Evolutionary conservation across 2,113 vertebrate species (phyloP).

Genomic region (Hymenochirus boettgeri): DNA sequence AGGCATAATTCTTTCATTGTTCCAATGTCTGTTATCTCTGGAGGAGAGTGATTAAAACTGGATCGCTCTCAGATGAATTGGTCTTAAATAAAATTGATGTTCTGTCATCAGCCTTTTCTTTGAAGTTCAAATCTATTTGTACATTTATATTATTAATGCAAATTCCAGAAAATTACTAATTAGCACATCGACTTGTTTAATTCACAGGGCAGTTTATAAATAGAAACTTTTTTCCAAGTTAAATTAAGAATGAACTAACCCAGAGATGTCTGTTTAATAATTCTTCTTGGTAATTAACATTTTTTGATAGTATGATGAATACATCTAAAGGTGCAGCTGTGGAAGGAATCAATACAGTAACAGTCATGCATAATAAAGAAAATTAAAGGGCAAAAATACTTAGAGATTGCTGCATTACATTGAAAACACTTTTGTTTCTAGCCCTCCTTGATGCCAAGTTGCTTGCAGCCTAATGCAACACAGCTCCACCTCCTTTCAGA

Average conservation of each 20-base stretch:
- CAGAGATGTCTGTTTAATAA: neutral
- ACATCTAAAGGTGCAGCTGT: too few relatives aligned
- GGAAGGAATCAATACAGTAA: too few relatives aligned
- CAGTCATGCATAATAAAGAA: too few relatives aligned
- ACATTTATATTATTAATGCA: neutral
- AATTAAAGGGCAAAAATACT: too few relatives aligned
- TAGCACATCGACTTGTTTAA: neutral
- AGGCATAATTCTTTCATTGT: slow-evolving; percentile 5
- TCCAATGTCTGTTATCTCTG: neutral
- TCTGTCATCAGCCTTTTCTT: neutral
- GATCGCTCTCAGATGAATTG: slow-evolving; percentile 5
- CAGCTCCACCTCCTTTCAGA: too few relatives aligned
- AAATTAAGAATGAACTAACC: neutral
- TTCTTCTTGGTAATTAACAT: neutral
- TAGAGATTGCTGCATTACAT: too few relatives aligned
- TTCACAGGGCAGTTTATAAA: neutral
- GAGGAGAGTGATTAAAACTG: neutral
- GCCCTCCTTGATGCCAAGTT: too few relatives aligned
- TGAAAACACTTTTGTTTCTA: too few relatives aligned
- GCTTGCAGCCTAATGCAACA: too few relatives aligned
- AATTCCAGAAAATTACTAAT: slow-evolving; percentile 4
- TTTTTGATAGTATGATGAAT: neutral
- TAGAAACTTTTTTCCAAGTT: neutral
- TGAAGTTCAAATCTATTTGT: neutral
- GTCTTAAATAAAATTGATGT: slow-evolving; percentile 24